Conservation (phyloP, 2,888 invertebrate genomes). For the Pandemis cinnamomeana region DNA sequence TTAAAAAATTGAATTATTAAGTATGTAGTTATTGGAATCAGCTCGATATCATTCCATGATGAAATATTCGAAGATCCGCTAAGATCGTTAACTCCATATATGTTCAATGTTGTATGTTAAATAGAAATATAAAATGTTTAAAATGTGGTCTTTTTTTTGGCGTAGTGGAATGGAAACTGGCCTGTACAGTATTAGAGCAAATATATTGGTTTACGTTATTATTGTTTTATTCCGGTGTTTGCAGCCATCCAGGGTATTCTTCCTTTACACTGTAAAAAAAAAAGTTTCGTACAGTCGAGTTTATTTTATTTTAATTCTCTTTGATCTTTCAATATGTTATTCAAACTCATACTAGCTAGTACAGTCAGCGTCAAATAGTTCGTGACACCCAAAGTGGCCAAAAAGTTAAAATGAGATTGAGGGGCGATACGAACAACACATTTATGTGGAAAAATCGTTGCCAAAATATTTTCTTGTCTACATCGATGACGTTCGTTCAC, state of each 20-base stretch:
- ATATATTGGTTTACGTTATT: conserved; percentile 67
- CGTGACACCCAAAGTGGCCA: no score
- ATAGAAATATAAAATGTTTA: conserved; percentile 78
- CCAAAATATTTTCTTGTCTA: no score
- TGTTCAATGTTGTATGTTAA: conserved; percentile 78
- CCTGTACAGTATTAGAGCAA: conserved; percentile 78
- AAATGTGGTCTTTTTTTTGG: conserved; percentile 61
- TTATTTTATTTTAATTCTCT: background rate
- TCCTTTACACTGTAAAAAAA: conserved; percentile 22
- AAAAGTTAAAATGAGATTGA: no score
- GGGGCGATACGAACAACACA: no score
- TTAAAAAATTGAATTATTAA: conserved; percentile 17
- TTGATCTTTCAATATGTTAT: background rate
- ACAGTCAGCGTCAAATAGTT: no score
- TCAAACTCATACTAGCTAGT: no score
- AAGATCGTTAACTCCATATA: conserved; percentile 47
- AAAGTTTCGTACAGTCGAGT: background rate
- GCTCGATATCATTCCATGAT: conserved; percentile 81
- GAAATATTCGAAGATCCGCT: conserved; percentile 66
- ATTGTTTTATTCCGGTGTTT: conserved; percentile 60
- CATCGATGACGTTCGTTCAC: no score
- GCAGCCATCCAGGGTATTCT: conserved; percentile 18
- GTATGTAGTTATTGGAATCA: conserved; percentile 57
- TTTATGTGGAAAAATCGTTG: no score
- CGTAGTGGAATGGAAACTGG: conserved; percentile 65